Conservation (phyloP, 2,888 invertebrate genomes). For the Lamproptera curius region DNA sequence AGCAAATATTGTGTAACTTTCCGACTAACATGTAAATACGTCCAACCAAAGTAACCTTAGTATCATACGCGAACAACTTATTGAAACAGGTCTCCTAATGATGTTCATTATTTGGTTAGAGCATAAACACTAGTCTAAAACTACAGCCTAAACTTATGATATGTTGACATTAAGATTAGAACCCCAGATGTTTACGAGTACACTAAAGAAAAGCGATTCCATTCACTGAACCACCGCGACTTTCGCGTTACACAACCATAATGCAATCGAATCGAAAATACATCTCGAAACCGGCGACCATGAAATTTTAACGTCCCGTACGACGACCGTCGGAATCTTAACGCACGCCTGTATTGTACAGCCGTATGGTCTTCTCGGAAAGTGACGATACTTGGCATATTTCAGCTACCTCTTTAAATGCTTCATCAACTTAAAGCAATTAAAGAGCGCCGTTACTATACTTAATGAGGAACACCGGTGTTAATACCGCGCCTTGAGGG, state of each 20-base stretch:
- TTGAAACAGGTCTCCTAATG: too few species aligned
- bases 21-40: too few species aligned
- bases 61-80: too few species aligned
- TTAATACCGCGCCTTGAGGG: conserved; percentile 12
- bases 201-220: too few species aligned
- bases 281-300: conserved; percentile 3
- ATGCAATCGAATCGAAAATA: conserved; percentile 6
- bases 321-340: conserved; percentile 4
- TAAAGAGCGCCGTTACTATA: conserved; percentile 14
- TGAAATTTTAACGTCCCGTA: conserved; percentile 8
- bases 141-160: too few species aligned
- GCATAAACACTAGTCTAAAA: too few species aligned
- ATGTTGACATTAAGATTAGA: too few species aligned
- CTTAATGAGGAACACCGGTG: conserved; percentile 8
- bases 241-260: conserved; percentile 4
- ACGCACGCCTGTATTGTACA: not conserved
- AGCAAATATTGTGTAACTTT: too few species aligned
- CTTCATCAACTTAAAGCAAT: conserved; percentile 5
- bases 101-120: too few species aligned
- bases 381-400: conserved; percentile 5
- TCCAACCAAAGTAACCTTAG: too few species aligned
- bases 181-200: too few species aligned
- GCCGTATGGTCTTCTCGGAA: not conserved
- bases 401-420: conserved; percentile 10
- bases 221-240: too few species aligned